Conservation (phyloP, 2,113 vertebrate species). For the Mesembrinibis cayennensis region DNA sequence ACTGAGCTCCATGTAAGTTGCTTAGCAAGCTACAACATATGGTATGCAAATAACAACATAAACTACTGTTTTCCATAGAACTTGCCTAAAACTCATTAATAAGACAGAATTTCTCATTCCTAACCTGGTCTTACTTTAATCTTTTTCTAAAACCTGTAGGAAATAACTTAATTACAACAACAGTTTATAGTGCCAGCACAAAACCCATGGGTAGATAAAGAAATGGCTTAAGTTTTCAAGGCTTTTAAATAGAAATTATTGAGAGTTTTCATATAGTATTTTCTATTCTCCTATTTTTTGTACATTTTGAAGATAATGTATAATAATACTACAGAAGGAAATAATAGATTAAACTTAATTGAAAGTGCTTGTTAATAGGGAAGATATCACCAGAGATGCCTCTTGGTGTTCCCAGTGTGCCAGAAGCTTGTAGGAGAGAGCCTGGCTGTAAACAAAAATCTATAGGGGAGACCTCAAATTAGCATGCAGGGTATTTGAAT, state of each 20-base stretch:
- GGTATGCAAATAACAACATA: conserved; percentile 62
- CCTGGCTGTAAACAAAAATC: not conserved
- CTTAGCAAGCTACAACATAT: conserved; percentile 48
- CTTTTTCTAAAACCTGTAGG: not conserved
- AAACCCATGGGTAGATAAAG: not conserved
- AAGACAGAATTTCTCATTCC: conserved; percentile 28
- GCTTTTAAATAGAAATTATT: not conserved
- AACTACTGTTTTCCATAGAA: conserved; percentile 46
- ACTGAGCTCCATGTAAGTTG: not conserved
- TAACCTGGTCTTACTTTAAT: conserved; percentile 8
- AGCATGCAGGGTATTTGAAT: not conserved
- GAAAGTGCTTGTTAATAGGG: not conserved
- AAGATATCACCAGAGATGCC: not conserved
- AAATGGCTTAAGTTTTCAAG: not conserved
- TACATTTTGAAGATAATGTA: not conserved
- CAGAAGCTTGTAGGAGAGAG: not conserved
- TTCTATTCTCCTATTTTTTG: not conserved
- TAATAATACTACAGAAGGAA: not conserved
- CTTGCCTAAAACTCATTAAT: not conserved
- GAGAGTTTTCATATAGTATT: not conserved
- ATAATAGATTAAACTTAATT: not conserved
- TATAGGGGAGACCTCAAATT: not conserved
- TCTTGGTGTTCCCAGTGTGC: not conserved
- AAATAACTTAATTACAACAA: conserved; percentile 6
- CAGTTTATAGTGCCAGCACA: not conserved